Evolutionary conservation across 1,140 invertebrate genomes (phyloP).

Genomic region (Wiebesia pumilae): DNA sequence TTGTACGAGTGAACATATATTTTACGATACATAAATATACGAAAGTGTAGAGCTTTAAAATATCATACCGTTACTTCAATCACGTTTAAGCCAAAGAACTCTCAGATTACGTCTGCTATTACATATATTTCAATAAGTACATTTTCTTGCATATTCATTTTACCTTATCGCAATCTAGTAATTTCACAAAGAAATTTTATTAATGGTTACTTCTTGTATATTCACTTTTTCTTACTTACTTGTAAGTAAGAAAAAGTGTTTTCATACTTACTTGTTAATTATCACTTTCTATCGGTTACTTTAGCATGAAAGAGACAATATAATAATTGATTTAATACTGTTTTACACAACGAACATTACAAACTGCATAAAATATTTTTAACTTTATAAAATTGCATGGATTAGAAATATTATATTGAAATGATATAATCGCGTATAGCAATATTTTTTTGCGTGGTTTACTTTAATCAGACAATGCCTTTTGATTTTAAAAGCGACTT

Average conservation of each 20-base stretch:
- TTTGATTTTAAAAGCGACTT: slow-evolving; percentile 1
- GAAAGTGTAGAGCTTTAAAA: neutral
- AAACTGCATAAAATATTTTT: neutral
- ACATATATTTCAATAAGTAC: neutral
- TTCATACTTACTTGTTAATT: neutral
- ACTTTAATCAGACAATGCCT: neutral
- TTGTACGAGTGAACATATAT: neutral
- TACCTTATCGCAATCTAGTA: neutral
- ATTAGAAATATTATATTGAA: neutral
- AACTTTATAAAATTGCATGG: neutral
- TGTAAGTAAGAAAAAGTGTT: no score
- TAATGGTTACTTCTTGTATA: neutral
- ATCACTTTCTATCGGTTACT: neutral
- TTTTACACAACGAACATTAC: no score
- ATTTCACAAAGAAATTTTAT: neutral
- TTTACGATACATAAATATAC: neutral
- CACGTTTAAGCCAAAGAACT: neutral
- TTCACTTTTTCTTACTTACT: neutral
- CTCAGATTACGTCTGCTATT: neutral
- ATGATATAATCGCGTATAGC: neutral
- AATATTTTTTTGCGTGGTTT: neutral
- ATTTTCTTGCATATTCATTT: neutral
- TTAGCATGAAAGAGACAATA: no score
- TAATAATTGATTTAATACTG: no score
- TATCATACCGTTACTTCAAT: neutral